Evolutionary conservation across 1,140 invertebrate genomes (phyloP), one percentile per base, ranked within the genome.

Genomic region (Anastatus disparis): DNA sequence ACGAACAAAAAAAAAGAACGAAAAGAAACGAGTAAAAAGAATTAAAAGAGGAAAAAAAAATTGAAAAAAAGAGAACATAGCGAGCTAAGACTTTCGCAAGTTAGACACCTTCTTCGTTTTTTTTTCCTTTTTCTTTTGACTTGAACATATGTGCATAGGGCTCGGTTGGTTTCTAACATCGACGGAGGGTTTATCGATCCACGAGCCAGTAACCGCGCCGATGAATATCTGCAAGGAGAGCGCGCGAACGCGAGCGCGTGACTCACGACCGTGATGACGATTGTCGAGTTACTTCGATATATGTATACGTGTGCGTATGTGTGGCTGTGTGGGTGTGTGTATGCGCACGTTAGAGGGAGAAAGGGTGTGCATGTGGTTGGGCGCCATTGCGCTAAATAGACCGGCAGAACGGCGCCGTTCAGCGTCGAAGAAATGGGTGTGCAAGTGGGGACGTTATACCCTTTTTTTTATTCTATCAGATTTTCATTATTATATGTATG

Each of bases 181-280:
- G 61, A 75, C n/a, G n/a, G n/a, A n/a, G n/a, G n/a, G n/a, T 59
- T 74, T 78, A 78, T 77, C 76, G 76, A 78, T 78, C 76, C 38
- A 13, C 29, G 73, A n/a, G 64, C 59, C 70, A 40, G 46, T 52
- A 64, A 40, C 61, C 68, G 70, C 65, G 71, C 69, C 72, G 61
- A 77, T 78, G 76, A 75, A 78, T 77, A 77, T 76, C 73, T 69
- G 27, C 35, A n/a, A n/a, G n/a, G 26, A 31, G 27, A 70, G 56
- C 31, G 73, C 63, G 62, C 50, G 70, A n/a, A n/a, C n/a, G n/a
- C 62, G 53, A 69, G 64, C 59, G 70, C 73, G 75, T 77, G 77
- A 78, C 74, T 78, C 77, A 80, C 75, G 74, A 71, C 69, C 10
- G 4, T 4, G 56, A 55, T 42, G 70, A 69, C 53, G 53, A 70